Percentiles rank a stretch among this genome's conserved stretches.
phyloP scores from a whole-genome alignment of 1,140 invertebrate species.

The Stenopsyche tienmushanensis region DNA sequence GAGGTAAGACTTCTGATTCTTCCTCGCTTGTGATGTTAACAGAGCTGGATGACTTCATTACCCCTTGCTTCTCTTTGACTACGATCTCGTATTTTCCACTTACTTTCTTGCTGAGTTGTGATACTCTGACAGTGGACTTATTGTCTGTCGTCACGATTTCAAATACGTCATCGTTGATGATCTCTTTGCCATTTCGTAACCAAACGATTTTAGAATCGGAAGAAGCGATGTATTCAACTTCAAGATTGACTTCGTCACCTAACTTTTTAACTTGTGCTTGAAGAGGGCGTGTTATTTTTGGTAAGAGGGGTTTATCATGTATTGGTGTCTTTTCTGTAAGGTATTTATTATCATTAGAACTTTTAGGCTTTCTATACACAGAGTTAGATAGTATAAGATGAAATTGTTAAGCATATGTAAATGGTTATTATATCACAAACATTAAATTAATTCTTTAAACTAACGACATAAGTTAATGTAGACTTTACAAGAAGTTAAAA shows the following conservation, averaged over 20 bases:
- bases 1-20: conserved; percentile 66
- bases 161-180: conserved; percentile 68
- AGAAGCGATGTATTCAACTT: conserved; percentile 63
- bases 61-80: conserved; percentile 71
- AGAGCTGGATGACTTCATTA: conserved; percentile 76
- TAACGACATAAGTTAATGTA: neutral
- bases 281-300: conserved; percentile 68
- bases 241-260: conserved; percentile 55
- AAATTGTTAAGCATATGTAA: too few relatives aligned
- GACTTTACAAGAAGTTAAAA: neutral
- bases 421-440: too few relatives aligned
- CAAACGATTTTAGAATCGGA: conserved; percentile 77
- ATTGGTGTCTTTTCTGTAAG: conserved; percentile 40
- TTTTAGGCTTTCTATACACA: conserved; percentile 41
- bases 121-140: conserved; percentile 68
- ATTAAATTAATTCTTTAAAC: neutral
- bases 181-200: conserved; percentile 83
- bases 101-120: conserved; percentile 70
- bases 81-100: conserved; percentile 83
- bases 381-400: neutral
- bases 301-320: conserved; percentile 44
- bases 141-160: conserved; percentile 64
- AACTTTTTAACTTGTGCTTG: conserved; percentile 64
- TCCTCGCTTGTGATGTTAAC: conserved; percentile 64
- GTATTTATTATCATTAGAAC: conserved; percentile 39